phyloP scores from a whole-genome alignment of 2,797 vertebrate species.

The Halcyon chelicuti region DNA sequence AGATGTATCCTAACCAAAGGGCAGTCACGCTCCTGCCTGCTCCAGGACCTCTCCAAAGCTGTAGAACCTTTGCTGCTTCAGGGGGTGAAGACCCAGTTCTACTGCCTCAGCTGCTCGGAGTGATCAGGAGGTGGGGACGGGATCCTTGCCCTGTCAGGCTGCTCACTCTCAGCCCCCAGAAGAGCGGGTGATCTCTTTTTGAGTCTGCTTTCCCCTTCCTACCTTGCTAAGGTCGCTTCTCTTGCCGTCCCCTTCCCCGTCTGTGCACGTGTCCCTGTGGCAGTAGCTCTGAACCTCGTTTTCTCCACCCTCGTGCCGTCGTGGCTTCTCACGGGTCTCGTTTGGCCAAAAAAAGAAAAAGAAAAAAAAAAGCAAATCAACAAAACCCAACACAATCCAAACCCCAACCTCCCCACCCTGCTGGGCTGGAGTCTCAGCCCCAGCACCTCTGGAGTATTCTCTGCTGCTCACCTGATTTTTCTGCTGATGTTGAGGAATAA shows the following conservation, averaged over 20 bases:
- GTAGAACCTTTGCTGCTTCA: background rate
- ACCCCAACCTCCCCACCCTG: background rate
- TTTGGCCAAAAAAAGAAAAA: background rate
- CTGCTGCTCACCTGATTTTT: background rate
- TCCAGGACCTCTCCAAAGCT: background rate
- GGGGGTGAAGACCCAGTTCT: rapidly evolving
- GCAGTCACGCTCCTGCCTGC: background rate
- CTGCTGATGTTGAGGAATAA: background rate
- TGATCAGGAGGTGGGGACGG: background rate
- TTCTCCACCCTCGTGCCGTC: rapidly evolving
- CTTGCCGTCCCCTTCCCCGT: background rate
- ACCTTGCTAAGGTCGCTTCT: background rate
- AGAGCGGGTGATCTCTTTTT: background rate
- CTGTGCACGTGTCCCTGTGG: rapidly evolving
- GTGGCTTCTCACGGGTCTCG: background rate
- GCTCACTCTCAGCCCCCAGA: background rate
- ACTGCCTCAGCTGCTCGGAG: rapidly evolving
- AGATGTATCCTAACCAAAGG: background rate
- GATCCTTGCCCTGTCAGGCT: background rate
- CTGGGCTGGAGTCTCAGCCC: background rate
- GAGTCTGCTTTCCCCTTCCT: background rate
- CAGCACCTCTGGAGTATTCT: background rate
- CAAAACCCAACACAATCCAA: background rate
- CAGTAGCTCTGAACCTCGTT: background rate
- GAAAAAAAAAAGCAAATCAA: too few relatives aligned